phyloP scores from a whole-genome alignment of 2,888 invertebrate genomes.

The Hyposoter didymator region DNA sequence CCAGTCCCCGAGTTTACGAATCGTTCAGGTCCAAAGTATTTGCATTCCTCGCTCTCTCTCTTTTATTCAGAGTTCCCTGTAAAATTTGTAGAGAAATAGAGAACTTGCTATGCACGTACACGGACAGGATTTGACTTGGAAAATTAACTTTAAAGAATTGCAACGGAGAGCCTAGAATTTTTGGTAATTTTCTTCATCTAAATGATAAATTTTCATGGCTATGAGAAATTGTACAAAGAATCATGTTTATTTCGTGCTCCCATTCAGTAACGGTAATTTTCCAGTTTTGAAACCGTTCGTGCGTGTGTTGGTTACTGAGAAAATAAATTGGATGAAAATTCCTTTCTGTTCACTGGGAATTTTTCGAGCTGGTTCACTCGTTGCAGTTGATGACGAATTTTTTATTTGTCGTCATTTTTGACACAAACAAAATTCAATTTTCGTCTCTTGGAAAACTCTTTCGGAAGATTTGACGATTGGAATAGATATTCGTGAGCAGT shows the following conservation, averaged over 20 bases:
- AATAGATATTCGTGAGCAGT: background rate
- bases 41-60: conserved; percentile 46
- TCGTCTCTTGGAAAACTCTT: background rate
- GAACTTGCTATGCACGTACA: background rate
- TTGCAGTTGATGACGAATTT: background rate
- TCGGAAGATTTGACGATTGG: conserved; percentile 45
- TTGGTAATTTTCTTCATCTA: background rate
- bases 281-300: background rate
- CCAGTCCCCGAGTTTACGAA: no score
- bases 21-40: conserved; percentile 66
- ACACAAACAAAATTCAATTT: background rate
- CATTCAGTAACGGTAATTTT: background rate
- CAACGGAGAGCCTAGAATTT: background rate
- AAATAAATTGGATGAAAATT: background rate
- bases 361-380: background rate
- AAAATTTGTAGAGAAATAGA: background rate
- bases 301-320: background rate
- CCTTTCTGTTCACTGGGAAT: background rate
- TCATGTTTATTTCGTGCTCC: background rate
- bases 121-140: background rate
- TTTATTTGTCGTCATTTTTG: background rate
- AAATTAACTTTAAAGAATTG: background rate
- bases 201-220: background rate
- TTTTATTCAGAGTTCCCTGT: conserved; percentile 44
- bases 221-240: background rate